phyloP scores from a whole-genome alignment of 2,888 invertebrate genomes.

The Andrena trimmerana region DNA sequence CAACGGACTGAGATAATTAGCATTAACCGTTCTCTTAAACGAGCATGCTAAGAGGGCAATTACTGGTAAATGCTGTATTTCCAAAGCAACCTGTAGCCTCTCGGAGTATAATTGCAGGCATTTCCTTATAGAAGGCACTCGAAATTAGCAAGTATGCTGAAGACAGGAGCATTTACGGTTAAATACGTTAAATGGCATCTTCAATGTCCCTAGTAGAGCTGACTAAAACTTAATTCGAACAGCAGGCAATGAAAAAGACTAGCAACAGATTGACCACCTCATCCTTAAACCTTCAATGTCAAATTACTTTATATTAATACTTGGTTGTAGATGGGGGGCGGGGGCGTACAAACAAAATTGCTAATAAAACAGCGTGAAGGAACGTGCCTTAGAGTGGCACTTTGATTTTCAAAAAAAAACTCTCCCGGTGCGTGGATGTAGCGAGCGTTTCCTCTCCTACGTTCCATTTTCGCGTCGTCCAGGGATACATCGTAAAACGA shows the following conservation, averaged over 20 bases:
- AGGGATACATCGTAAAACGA: constrained; percentile 34
- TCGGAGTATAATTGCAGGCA: constrained; percentile 20
- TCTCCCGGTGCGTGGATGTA: constrained; percentile 2
- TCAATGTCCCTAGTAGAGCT: background rate
- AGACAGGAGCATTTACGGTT: background rate
- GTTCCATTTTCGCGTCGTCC: constrained; percentile 47
- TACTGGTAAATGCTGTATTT: constrained; percentile 41
- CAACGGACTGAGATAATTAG: constrained; percentile 46
- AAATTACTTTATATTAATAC: background rate
- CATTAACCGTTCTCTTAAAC: constrained; percentile 49
- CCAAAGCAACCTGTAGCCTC: constrained; percentile 39
- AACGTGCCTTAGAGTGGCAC: constrained; percentile 12
- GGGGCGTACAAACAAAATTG: background rate
- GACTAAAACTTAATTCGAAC: background rate
- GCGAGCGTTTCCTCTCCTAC: constrained; percentile 15
- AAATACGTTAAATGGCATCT: background rate
- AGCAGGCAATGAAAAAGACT: background rate
- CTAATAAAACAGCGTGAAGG: background rate
- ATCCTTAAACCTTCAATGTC: background rate
- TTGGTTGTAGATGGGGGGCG: background rate
- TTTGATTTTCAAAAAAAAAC: constrained; percentile 33
- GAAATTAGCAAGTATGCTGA: constrained; percentile 19
- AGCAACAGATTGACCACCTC: background rate
- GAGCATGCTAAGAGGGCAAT: constrained; percentile 51
- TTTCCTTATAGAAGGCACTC: constrained; percentile 31